Evolutionary conservation across 92 coral and sea anemone genomes (phyloP), one percentile per base, ranked within the genome.

Genomic region (Plumapathes pennacea): DNA sequence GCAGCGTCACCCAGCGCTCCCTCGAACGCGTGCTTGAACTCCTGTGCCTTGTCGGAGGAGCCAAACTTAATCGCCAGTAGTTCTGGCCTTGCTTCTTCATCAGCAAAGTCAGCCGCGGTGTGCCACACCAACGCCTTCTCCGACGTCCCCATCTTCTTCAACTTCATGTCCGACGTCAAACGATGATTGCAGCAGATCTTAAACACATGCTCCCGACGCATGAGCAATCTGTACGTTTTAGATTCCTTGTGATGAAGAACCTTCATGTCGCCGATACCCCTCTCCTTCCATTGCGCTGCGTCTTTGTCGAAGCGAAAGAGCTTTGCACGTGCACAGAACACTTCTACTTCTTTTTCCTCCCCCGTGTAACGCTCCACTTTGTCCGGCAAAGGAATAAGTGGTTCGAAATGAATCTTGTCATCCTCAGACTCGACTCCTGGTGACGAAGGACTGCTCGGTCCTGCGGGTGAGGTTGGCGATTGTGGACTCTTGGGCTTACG

Each of bases 131-230:
- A 94, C 0, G 95, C 77, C 46, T 56, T 85, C 25, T 84, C 90
- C 25, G 96, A 84, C 21, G 87, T 83, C 19, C 69, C 56, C n/a
- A 71, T 84, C 4, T 82, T 85, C 40, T 94, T 80, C 11, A 94
- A 74, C 30, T 74, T 69, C 96, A 94, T 88, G 18, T 85, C 96
- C 36, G 76, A 25, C 20, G 94, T 76, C 42, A 94, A 80, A 49
- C 61, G 38, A 57, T 94, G 99, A 64, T 94, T 94, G 13, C 92
- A 86, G 65, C 99, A 94, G 46, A 94, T 82, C 58, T 94, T 94
- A 19, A 89, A 75, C 13, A 94, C 77, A 51, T 89, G 88, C 2
- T 89, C 99, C 32, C 99, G 90, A 22, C 99, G 76, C 99, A 94
- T 94, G 25, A 94, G 60, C 15, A 94, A 45, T 52, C 99, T 83